phyloP scores from a whole-genome alignment of 2,113 vertebrate genomes.

The Empidonax traillii region DNA sequence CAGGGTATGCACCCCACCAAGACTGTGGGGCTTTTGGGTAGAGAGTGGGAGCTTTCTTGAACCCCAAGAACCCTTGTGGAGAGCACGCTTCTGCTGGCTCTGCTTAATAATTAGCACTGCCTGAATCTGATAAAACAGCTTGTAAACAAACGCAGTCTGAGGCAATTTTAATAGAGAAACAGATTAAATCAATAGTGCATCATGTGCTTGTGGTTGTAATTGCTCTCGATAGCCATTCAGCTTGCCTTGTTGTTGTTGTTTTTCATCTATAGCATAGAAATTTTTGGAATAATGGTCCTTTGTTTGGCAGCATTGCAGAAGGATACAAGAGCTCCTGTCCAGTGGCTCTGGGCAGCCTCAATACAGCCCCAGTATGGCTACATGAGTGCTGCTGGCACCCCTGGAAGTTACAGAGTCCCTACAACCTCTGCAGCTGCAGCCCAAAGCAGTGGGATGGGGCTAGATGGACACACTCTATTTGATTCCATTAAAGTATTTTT shows the following conservation, averaged over 20 bases:
- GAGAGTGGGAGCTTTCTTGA: background rate
- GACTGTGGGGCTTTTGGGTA: background rate
- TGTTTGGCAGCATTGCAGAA: background rate
- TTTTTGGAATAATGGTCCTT: background rate
- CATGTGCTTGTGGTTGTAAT: background rate
- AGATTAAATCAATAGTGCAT: constrained; percentile 34
- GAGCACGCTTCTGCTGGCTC: background rate
- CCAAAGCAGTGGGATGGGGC: background rate
- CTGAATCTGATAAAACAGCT: constrained; percentile 30
- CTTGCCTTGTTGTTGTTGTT: background rate
- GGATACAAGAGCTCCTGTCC: background rate
- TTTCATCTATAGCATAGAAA: background rate
- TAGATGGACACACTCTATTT: background rate
- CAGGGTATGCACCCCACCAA: background rate
- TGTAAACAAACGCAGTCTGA: constrained; percentile 4
- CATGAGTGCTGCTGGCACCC: background rate
- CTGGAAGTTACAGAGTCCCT: background rate
- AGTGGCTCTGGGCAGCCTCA: background rate
- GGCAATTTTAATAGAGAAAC: constrained; percentile 2
- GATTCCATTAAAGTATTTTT: background rate
- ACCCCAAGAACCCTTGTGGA: background rate
- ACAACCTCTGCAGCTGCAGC: background rate
- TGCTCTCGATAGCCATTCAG: background rate
- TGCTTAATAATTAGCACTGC: background rate
- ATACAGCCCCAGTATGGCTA: background rate